Evolutionary conservation across 1,140 invertebrate species (phyloP).

Genomic region (Frieseomelitta varia): DNA sequence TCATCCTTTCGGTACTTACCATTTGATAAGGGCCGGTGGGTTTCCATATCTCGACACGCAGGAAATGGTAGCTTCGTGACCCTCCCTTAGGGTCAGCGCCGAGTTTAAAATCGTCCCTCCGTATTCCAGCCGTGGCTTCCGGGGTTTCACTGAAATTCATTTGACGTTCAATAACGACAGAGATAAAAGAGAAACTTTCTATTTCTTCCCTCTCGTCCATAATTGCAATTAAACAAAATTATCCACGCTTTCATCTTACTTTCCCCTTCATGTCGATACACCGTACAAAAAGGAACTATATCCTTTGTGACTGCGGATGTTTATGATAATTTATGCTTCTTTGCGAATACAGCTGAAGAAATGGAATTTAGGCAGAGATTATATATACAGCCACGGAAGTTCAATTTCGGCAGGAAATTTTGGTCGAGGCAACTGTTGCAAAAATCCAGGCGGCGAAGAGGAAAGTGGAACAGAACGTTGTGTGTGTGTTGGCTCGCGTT

Average conservation of each 20-base stretch:
- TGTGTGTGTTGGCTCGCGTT: constrained; percentile 16
- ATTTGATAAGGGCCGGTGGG: constrained; percentile 91
- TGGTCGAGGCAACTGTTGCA: constrained; percentile 51
- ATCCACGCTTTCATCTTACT: background rate
- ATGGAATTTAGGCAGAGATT: background rate
- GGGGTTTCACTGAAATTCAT: constrained; percentile 88
- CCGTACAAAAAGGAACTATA: background rate
- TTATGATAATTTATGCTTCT: background rate
- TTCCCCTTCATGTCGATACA: background rate
- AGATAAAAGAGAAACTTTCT: background rate
- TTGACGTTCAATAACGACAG: background rate
- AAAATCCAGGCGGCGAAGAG: constrained; percentile 15
- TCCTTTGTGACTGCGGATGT: background rate
- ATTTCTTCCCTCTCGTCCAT: background rate
- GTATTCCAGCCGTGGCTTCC: constrained; percentile 90
- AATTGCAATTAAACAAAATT: background rate
- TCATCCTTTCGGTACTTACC: constrained; percentile 82
- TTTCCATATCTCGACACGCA: constrained; percentile 94
- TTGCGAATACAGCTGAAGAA: background rate
- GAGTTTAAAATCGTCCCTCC: constrained; percentile 86
- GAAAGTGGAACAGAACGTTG: constrained; percentile 64
- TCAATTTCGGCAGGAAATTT: constrained; percentile 19
- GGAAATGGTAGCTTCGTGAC: constrained; percentile 89
- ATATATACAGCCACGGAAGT: background rate
- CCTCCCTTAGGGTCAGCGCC: constrained; percentile 87